Conservation (phyloP, 2,888 invertebrate species). For the Pachydiplax longipennis region DNA sequence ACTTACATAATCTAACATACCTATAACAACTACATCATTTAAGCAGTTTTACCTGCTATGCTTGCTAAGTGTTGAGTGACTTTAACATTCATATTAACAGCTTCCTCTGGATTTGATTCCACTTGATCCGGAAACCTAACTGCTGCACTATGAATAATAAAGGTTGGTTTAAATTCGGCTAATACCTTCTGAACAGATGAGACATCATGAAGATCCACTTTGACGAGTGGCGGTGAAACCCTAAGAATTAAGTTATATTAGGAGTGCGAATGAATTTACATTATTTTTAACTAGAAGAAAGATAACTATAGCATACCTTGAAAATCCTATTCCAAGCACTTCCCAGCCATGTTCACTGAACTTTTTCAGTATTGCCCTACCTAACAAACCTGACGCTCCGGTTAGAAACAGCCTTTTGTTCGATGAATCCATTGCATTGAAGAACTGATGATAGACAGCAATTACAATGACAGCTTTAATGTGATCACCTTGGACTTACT, state of each 20-base stretch:
- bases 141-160: constrained; percentile 63
- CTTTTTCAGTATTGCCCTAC: constrained; percentile 56
- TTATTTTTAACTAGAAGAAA: background rate
- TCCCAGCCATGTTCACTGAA: constrained; percentile 57
- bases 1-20: no score
- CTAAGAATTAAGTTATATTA: constrained; percentile 51
- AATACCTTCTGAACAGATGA: constrained; percentile 56
- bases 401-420: constrained; percentile 57
- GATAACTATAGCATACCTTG: constrained; percentile 50
- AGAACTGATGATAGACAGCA: background rate
- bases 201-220: constrained; percentile 58
- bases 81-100: constrained; percentile 59
- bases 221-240: constrained; percentile 54
- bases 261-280: background rate
- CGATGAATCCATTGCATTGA: constrained; percentile 48
- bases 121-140: constrained; percentile 61
- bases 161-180: constrained; percentile 57
- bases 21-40: no score
- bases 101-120: constrained; percentile 58
- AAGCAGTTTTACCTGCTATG: constrained; percentile 52
- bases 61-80: constrained; percentile 57
- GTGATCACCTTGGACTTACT: no score
- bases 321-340: constrained; percentile 54
- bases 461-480: no score
- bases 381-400: constrained; percentile 63